A percentile compares a stretch with the other conserved stretches of the same genome.
These are phyloP conservation scores for Xiphophorus couchianus DNA, from an alignment of 2,113 vertebrate species.

Conservation along the genomic window DNA sequence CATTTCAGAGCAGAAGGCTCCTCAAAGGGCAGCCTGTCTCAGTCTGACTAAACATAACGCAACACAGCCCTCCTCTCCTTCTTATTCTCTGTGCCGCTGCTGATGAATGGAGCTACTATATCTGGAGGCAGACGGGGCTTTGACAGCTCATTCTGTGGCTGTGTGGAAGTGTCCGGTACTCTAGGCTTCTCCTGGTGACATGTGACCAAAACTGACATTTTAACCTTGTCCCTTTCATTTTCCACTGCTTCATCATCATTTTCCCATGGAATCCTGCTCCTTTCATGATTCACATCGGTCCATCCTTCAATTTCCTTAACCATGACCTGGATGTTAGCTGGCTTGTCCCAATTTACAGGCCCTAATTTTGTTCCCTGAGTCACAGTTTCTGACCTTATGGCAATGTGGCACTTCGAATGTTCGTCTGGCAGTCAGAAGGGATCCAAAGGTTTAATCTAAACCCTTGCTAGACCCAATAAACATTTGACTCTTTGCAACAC, in stretches of 20 bases:
- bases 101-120: conserved; percentile 73
- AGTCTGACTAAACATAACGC: conserved; percentile 67
- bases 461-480: neutral
- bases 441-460: neutral
- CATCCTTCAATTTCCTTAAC: neutral
- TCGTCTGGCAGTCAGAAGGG: neutral
- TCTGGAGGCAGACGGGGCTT: conserved; percentile 27
- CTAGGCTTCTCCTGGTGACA: conserved; percentile 25
- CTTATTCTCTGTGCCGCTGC: conserved; percentile 14
- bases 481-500: neutral
- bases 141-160: conserved; percentile 51
- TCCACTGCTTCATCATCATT: conserved; percentile 30
- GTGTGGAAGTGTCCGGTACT: conserved; percentile 51
- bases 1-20: conserved; percentile 67
- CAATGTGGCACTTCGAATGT: neutral
- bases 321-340: neutral
- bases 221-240: conserved; percentile 14
- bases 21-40: conserved; percentile 78
- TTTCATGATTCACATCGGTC: conserved; percentile 2
- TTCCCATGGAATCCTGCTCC: conserved; percentile 9
- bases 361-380: neutral
- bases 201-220: conserved; percentile 23
- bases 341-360: neutral
- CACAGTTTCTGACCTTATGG: neutral
- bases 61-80: conserved; percentile 27